Evolutionary conservation across 2,797 vertebrate genomes (phyloP).

Genomic region (Myoxocephalus aenaeus): DNA sequence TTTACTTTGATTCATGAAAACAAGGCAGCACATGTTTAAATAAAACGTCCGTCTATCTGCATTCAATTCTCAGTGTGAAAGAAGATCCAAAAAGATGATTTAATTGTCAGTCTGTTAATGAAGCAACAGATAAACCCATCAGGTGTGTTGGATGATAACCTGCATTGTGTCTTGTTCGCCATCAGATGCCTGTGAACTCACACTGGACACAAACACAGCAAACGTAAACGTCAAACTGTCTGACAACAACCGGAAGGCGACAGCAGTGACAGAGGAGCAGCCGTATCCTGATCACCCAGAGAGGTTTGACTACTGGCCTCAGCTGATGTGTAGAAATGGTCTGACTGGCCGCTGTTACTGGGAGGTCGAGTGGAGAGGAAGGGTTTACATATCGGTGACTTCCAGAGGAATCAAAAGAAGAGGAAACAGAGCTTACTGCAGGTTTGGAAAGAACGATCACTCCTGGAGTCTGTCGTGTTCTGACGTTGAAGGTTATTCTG

Average conservation of each 20-base stretch:
- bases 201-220: background rate
- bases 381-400: background rate
- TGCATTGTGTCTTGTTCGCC: background rate
- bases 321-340: conserved; percentile 6
- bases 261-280: background rate
- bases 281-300: conserved; percentile 4
- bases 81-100: background rate
- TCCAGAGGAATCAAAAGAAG: background rate
- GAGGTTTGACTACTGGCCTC: conserved; percentile 12
- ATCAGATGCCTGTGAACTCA: conserved; percentile 1
- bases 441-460: conserved; percentile 8
- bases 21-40: background rate
- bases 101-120: background rate
- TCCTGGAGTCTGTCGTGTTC: conserved; percentile 14
- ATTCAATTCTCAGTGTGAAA: background rate
- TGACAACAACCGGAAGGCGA: conserved; percentile 2
- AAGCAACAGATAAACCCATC: background rate
- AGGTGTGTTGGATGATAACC: background rate
- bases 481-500: background rate
- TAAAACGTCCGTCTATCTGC: background rate
- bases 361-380: conserved; percentile 33
- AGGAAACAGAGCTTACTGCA: background rate
- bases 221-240: background rate
- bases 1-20: background rate
- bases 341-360: conserved; percentile 36